Evolutionary conservation across 2,888 invertebrate species (phyloP), one percentile per base, ranked within the genome.

Genomic region (Rhogogaster chlorosoma): DNA sequence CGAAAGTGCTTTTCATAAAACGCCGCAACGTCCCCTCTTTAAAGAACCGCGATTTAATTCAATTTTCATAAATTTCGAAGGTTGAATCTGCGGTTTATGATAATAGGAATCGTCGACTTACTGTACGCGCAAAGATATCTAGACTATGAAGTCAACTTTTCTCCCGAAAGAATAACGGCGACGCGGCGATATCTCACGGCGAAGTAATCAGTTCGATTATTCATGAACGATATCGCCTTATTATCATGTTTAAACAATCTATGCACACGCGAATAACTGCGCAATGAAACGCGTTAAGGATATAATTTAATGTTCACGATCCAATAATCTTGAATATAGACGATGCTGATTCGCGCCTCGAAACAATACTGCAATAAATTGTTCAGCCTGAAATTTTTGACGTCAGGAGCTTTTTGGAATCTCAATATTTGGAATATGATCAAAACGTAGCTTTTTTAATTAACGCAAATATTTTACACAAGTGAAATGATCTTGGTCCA

Each of bases 61-160:
- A 87, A 89, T 89, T 89, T 89, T 89, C 87, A 84, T 87, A 89
- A 88, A 89, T 85, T 87, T 82, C 49, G 80, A 67, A 64, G 82
- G 85, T 84, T 84, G 75, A 84, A 84, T 84, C 75, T 75, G 84
- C 53, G 84, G 75, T 84, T 84, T 84, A 84, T 84, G 84, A 75
- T 84, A 84, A 84, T 77, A 75, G 75, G 7, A 77, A 45, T 77
- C 29, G 29, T 32, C n/a, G 29, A 49, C 53, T 53, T n/a, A 26
- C 45, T 53, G 53, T 49, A 77, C 53, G 77, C 29, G 22, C 49
- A 49, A 53, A 77, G 45, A 45, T 53, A 49, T 77, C 49, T 49
- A 77, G 67, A 67, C 77, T 38, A 45, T 53, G 49, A 32, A 45
- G 18, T 77, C n/a, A 49, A 77, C 45, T 77, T 49, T 53, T 53